A percentile compares a stretch with the other conserved stretches of the same genome.
Conservation (phyloP, 2,113 vertebrate species). For the Saimiri boliviensis region DNA sequence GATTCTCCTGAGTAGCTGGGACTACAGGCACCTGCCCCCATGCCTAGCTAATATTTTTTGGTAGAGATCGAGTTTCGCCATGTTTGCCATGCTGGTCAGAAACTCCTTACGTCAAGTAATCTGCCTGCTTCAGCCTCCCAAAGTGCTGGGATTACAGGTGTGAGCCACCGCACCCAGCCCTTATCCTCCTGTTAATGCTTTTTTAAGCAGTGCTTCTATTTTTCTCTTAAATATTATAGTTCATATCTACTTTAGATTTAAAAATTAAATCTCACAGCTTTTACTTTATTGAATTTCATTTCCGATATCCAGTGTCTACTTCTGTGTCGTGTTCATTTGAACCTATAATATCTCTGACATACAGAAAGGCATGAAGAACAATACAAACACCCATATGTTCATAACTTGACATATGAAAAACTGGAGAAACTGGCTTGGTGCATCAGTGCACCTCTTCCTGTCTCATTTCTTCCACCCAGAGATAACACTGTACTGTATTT, state of each 20-base stretch:
- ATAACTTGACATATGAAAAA: neutral
- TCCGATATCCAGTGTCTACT: neutral
- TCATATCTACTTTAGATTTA: neutral
- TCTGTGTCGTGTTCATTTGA: neutral
- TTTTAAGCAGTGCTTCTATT: constrained; percentile 32
- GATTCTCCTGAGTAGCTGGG: no score
- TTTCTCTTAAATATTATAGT: neutral
- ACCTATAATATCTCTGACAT: neutral
- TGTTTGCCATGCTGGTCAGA: no score
- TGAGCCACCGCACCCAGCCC: no score
- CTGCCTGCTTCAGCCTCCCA: no score
- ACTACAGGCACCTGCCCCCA: no score
- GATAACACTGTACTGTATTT: neutral
- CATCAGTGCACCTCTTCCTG: neutral
- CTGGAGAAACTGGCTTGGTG: neutral
- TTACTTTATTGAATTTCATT: neutral
- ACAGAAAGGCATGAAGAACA: neutral
- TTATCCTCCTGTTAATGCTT: neutral
- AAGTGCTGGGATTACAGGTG: no score
- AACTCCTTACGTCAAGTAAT: no score
- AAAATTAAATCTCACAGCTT: constrained; percentile 5
- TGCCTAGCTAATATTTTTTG: no score
- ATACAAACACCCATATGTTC: neutral
- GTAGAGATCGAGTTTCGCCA: no score
- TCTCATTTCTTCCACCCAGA: neutral